Evolutionary conservation across 2,797 vertebrate species (phyloP).

Genomic region (Anabacerthia variegaticeps): DNA sequence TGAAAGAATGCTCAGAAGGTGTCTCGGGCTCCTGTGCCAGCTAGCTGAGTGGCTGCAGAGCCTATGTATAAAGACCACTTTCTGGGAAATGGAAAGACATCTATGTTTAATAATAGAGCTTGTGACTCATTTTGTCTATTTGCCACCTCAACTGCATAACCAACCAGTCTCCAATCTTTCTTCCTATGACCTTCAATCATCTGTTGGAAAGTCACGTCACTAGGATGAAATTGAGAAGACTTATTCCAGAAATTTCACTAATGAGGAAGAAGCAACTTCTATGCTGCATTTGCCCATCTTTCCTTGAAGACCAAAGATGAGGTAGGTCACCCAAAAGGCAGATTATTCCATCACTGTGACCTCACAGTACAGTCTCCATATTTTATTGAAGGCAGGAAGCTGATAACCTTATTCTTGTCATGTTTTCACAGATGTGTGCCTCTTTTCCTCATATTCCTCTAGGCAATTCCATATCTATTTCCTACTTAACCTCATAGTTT

Average conservation of each 20-base stretch:
- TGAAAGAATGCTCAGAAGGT: conserved; percentile 33
- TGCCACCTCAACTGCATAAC: not conserved
- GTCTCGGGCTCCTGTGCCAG: not conserved
- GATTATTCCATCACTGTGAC: not conserved
- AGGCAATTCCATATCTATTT: not conserved
- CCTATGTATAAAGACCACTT: not conserved
- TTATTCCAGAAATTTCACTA: conserved; percentile 11
- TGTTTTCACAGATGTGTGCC: not conserved
- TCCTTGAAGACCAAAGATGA: not conserved
- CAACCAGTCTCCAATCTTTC: not conserved
- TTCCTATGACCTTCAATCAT: conserved; percentile 29
- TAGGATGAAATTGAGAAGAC: not conserved
- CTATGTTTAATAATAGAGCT: conserved; percentile 2
- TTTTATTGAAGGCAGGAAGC: not conserved
- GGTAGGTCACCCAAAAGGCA: not conserved
- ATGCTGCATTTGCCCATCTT: not conserved
- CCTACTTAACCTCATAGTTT: not conserved
- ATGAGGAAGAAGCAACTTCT: not conserved
- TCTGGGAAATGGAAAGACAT: conserved; percentile 37
- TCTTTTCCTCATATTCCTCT: not conserved
- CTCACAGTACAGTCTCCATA: not conserved
- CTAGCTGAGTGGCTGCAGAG: conserved; percentile 29
- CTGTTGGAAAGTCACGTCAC: not conserved
- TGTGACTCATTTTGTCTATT: conserved; percentile 19
- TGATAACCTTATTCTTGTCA: not conserved